Conservation (phyloP, 1,140 invertebrate species). For the Rhysida immarginata region DNA sequence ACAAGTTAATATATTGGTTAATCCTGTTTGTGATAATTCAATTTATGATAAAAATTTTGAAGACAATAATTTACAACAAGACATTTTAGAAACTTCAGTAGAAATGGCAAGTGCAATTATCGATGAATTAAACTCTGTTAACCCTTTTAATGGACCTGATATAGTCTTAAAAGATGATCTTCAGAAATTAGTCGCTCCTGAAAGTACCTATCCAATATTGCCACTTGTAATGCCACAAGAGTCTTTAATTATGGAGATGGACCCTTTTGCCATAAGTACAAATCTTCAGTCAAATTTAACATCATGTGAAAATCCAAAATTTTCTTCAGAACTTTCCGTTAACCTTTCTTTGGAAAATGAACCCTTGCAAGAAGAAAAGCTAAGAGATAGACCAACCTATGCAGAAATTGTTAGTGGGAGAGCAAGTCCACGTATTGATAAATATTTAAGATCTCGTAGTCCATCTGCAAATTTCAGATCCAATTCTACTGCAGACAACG, state of each 20-base stretch:
- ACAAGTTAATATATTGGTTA: too few species aligned
- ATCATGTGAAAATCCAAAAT: too few species aligned
- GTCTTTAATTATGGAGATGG: not conserved
- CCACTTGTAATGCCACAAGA: not conserved
- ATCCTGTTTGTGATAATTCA: too few species aligned
- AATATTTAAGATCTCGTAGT: too few species aligned
- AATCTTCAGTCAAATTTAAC: not conserved
- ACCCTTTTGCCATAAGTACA: not conserved
- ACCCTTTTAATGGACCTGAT: too few species aligned
- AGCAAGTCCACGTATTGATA: not conserved
- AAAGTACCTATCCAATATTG: too few species aligned
- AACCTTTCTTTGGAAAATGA: not conserved
- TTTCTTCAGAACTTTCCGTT: not conserved
- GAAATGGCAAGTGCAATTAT: not conserved
- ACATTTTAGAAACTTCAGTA: not conserved
- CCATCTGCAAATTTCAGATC: too few species aligned
- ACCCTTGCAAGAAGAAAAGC: not conserved
- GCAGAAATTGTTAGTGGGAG: constrained; percentile 10
- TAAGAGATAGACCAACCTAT: not conserved
- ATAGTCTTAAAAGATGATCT: too few species aligned
- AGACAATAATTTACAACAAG: not conserved
- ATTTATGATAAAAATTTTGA: too few species aligned
- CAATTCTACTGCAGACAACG: too few species aligned
- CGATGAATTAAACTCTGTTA: not conserved
- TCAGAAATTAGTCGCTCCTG: not conserved